Evolutionary conservation across 2,113 vertebrate genomes (phyloP).

Genomic region (Heterotilapia buettikoferi): DNA sequence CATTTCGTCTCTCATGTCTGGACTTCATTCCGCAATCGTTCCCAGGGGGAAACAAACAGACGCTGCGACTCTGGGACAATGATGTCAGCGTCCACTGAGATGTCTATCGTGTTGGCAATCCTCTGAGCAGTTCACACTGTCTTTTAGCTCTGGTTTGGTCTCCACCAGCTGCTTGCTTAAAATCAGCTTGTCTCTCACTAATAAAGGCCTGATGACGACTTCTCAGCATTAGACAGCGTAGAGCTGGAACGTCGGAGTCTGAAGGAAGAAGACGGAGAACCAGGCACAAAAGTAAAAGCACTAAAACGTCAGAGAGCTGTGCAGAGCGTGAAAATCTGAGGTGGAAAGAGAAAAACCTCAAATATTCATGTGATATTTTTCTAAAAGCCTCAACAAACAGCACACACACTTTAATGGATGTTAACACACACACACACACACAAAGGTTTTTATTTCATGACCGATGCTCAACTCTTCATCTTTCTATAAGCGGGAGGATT

Average conservation of each 20-base stretch:
- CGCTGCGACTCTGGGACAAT: background rate
- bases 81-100: background rate
- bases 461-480: background rate
- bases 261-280: background rate
- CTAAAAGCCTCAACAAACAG: constrained; percentile 42
- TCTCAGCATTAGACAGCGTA: background rate
- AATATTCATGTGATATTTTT: constrained; percentile 56
- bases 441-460: background rate
- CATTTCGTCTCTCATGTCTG: background rate
- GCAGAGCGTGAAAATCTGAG: constrained; percentile 65
- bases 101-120: background rate
- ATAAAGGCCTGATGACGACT: background rate
- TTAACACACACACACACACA: constrained; percentile 29
- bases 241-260: accelerated
- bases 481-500: background rate
- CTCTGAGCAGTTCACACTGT: background rate
- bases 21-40: background rate
- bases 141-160: background rate
- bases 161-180: background rate
- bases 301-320: background rate
- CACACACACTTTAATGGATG: constrained; percentile 64
- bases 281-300: background rate
- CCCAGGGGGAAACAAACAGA: background rate
- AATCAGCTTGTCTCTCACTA: background rate
- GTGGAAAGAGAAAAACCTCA: constrained; percentile 56